phyloP scores from a whole-genome alignment of 2,888 invertebrate species.

The Meganola albula region DNA sequence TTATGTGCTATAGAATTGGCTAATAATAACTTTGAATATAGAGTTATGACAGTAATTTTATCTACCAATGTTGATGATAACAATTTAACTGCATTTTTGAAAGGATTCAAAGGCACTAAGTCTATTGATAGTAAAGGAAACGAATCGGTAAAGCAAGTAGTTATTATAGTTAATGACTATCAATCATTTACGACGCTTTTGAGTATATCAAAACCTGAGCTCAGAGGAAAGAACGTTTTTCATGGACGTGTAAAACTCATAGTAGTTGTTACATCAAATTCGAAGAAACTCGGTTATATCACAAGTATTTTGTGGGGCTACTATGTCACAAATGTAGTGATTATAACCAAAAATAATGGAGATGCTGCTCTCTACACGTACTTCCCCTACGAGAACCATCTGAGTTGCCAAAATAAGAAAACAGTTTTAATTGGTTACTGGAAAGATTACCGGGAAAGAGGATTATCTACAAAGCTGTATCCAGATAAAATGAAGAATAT shows the following conservation, averaged over 20 bases:
- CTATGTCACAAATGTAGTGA: slow-evolving; percentile 42
- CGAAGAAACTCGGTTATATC: slow-evolving; percentile 39
- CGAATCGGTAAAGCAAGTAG: slow-evolving; percentile 40
- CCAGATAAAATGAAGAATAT: slow-evolving; percentile 54
- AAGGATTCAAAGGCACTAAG: slow-evolving; percentile 43
- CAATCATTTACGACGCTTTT: slow-evolving; percentile 42
- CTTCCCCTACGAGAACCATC: slow-evolving; percentile 47
- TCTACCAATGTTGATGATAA: slow-evolving; percentile 40
- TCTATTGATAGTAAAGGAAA: slow-evolving; percentile 41
- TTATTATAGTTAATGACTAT: slow-evolving; percentile 45
- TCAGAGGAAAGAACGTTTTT: slow-evolving; percentile 46
- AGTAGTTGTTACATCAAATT: slow-evolving; percentile 38
- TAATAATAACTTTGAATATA: slow-evolving; percentile 43
- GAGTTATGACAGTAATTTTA: slow-evolving; percentile 38
- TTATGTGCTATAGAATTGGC: slow-evolving; percentile 41
- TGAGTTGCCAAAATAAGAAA: slow-evolving; percentile 45
- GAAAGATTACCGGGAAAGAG: slow-evolving; percentile 26
- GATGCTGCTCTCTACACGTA: slow-evolving; percentile 43
- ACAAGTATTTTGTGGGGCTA: slow-evolving; percentile 47
- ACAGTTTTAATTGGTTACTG: slow-evolving; percentile 41
- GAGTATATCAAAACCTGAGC: slow-evolving; percentile 42
- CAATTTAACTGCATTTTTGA: slow-evolving; percentile 38
- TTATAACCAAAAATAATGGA: slow-evolving; percentile 32
- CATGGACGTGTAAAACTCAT: slow-evolving; percentile 45
- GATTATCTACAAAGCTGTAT: slow-evolving; percentile 30